A percentile compares a stretch with the other conserved stretches of the same genome.
Evolutionary conservation across 2,113 vertebrate species (phyloP).

Genomic region (Chionomys nivalis): DNA sequence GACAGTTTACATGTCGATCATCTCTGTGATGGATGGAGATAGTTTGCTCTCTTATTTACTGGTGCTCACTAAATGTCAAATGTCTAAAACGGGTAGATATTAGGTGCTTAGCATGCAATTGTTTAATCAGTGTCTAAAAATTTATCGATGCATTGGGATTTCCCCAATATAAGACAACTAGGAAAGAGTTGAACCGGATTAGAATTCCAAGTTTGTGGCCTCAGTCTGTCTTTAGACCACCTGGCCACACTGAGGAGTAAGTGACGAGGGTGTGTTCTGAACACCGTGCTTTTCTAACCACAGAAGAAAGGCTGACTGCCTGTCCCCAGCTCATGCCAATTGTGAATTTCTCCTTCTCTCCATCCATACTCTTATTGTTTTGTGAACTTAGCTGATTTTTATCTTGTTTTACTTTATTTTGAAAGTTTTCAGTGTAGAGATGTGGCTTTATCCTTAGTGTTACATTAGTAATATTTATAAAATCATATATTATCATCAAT

Average conservation of each 20-base stretch:
- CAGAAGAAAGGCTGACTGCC: neutral
- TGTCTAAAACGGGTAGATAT: neutral
- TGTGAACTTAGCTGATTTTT: neutral
- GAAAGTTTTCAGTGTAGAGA: neutral
- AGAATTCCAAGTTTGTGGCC: neutral
- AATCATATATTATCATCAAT: neutral
- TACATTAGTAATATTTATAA: neutral
- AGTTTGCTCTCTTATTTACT: constrained; percentile 10
- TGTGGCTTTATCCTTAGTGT: constrained; percentile 14
- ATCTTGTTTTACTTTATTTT: neutral
- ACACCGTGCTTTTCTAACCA: neutral
- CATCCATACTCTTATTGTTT: neutral
- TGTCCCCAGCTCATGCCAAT: accelerated
- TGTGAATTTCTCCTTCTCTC: neutral
- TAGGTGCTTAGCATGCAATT: neutral
- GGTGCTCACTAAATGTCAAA: neutral
- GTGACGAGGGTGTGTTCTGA: neutral
- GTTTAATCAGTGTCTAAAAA: neutral
- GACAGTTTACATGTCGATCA: neutral
- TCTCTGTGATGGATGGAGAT: neutral
- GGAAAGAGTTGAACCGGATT: neutral
- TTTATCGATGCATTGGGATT: neutral
- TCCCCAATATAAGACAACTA: neutral
- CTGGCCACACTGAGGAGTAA: neutral
- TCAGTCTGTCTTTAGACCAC: neutral